Base-by-base conservation (phyloP, 1,140 invertebrate species). In the Triops cancriformis region DNA sequence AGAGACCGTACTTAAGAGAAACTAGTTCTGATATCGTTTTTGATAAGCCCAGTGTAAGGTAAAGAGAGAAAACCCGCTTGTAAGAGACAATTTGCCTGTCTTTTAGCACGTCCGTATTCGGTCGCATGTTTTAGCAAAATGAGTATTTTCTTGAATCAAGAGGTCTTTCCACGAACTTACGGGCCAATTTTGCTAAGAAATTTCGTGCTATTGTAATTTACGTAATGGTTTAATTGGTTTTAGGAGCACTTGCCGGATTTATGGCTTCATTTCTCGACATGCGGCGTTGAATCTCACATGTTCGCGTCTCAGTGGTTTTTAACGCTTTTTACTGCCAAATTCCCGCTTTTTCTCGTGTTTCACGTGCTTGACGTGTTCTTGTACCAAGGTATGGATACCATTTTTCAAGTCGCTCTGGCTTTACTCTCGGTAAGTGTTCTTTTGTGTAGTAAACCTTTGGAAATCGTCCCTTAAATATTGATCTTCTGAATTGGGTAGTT, bases 221-320 rank as follows among this genome's bases (percentile, higher is more conserved):
- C 23, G 51, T 64, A 14, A 23, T 18, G 14, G 51, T 73, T 79
- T 41, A 77, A 41, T 26, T 80, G 14, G 72, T 86, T 87, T 28
- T 84, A 92, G 91, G 96, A 99, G 85, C 94, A 98, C 85, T 83
- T 98, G 74, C 91, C 92, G 0, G 94, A 97, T 80, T 85, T 99
- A 72, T 92, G 92, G 82, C 89, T 90, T 79, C 98, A 99, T 85
- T 98, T 99, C 86, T 88, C 88, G 80, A 92, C 94, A 83, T 90
- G 96, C 83, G 92, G 93, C 51, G 90, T 99, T 73, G 98, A 99
- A 86, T 93, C 95, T 76, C 98, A 99, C 86, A 99, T 99, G 98
- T 99, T 96, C 86, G 98, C 97, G 27, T 96, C 94, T 42, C 98
- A 99, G 87, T 99, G 98, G 98, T 99, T 99, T 87, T 90, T 99